Evolutionary conservation across 2,888 invertebrate genomes (phyloP), one percentile per base, ranked within the genome.

Genomic region (Anodontia alba): DNA sequence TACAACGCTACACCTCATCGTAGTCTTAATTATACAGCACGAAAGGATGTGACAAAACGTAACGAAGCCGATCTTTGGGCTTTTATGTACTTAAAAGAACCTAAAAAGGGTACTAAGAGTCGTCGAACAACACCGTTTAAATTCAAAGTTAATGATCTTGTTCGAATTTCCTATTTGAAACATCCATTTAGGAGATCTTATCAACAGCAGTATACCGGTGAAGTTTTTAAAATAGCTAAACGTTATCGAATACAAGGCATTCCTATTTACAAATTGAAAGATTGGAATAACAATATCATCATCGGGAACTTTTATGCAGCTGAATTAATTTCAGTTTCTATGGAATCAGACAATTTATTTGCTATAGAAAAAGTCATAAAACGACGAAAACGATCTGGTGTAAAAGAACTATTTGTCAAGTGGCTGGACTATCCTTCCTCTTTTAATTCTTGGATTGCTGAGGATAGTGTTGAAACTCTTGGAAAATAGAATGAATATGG

Each of bases 21-120:
- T 10, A 62, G 62, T 62, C 29, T 31, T n/a, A 42, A 73, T 33
- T 8, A 38, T 12, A 38, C 38, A 38, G 38, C 38, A 12, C 5
- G 5, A 8, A 38, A 38, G 38, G 49, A 76, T 36, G 70, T 57
- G 23, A 42, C 51, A 5, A 42, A 69, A n/a, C 17, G 38, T 26
- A 76, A 76, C 46, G 57, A 76, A 31, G 76, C 76, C 20, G 70
- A 76, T 31, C 23, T 57, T 2, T 76, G 76, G 71, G 71, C 51
- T 12, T 31, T 29, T 33, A 46, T 66, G 66, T 68, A 36, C 67
- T 17, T 57, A 33, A 43, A 57, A n/a, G n/a, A n/a, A n/a, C n/a
- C n/a, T n/a, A n/a, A n/a, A 42, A 54, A 29, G n/a, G 15, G 26
- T 29, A 42, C 1, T 12, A 12, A 33, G 1, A 46, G 17, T 42